Evolutionary conservation across 2,113 vertebrate species (phyloP).

Genomic region (Lycaon pictus): DNA sequence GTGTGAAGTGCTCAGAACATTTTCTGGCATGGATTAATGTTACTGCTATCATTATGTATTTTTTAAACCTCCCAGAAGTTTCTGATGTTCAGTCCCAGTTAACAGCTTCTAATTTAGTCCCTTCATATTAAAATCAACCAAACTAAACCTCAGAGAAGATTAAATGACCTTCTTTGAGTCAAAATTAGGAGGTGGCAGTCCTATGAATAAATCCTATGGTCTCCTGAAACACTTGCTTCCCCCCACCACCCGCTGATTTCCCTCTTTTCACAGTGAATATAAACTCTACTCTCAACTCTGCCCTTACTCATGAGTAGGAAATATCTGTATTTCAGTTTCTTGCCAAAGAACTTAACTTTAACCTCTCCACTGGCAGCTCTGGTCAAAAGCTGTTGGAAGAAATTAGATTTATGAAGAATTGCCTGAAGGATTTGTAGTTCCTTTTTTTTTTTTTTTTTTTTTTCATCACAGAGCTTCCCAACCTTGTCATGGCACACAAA

Average conservation of each 20-base stretch:
- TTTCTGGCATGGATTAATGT: background rate
- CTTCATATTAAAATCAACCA: background rate
- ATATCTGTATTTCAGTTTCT: background rate
- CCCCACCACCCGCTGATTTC: background rate
- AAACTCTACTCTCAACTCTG: background rate
- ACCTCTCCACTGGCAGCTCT: background rate
- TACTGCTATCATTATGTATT: background rate
- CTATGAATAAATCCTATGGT: background rate
- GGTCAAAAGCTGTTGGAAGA: background rate
- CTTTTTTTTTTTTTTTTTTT: background rate
- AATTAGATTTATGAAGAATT: slow-evolving; percentile 40
- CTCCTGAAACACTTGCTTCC: background rate
- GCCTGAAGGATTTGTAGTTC: background rate
- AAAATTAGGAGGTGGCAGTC: background rate
- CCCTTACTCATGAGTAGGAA: background rate
- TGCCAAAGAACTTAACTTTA: slow-evolving; percentile 16
- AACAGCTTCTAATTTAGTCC: slow-evolving; percentile 16
- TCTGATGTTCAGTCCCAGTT: background rate
- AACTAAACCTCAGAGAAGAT: background rate
- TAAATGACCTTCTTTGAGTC: background rate
- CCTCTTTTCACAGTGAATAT: background rate
- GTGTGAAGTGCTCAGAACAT: background rate
- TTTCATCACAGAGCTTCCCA: background rate
- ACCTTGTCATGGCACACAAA: background rate
- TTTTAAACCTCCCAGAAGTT: background rate